A percentile compares a stretch with the other conserved stretches of the same genome.
phyloP scores from a whole-genome alignment of 1,140 invertebrate species.

The Akabosia matsudoensis region DNA sequence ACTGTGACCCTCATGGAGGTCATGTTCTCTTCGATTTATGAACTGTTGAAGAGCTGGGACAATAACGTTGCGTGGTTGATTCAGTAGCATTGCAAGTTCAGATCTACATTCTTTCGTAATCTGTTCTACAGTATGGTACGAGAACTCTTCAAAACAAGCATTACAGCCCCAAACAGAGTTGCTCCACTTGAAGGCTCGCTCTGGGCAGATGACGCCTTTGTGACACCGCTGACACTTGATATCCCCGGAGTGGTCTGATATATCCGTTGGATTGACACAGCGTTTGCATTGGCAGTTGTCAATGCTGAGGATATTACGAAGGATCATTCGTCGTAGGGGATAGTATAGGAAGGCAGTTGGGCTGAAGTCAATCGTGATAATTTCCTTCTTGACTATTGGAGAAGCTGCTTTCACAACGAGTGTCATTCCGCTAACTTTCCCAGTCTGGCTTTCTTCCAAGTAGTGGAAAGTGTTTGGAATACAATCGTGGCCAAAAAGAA shows the following conservation, averaged over 20 bases:
- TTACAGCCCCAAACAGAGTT: slow-evolving; percentile 43
- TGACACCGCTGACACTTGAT: slow-evolving; percentile 35
- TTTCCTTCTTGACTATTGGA: slow-evolving; percentile 38
- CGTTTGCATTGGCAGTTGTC: slow-evolving; percentile 36
- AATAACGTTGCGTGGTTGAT: neutral
- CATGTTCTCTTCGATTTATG: slow-evolving; percentile 30
- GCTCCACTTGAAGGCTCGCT: slow-evolving; percentile 27
- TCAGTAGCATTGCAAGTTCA: neutral
- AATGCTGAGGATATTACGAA: slow-evolving; percentile 33
- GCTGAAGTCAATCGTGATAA: slow-evolving; percentile 37
- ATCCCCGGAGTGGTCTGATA: slow-evolving; percentile 25
- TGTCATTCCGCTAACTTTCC: slow-evolving; percentile 18
- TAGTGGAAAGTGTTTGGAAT: slow-evolving; percentile 42
- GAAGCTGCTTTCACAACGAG: slow-evolving; percentile 38
- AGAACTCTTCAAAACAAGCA: slow-evolving; percentile 38
- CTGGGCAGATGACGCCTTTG: slow-evolving; percentile 29
- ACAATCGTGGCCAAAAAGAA: slow-evolving; percentile 37
- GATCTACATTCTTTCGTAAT: neutral
- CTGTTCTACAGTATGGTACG: neutral
- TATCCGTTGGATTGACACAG: slow-evolving; percentile 27
- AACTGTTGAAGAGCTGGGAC: slow-evolving; percentile 29
- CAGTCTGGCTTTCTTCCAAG: slow-evolving; percentile 33
- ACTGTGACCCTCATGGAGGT: slow-evolving; percentile 33
- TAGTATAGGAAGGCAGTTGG: slow-evolving; percentile 41
- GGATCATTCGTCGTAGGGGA: slow-evolving; percentile 20